Evolutionary conservation across 1,140 invertebrate species (phyloP).

Genomic region (Solenopsis invicta): DNA sequence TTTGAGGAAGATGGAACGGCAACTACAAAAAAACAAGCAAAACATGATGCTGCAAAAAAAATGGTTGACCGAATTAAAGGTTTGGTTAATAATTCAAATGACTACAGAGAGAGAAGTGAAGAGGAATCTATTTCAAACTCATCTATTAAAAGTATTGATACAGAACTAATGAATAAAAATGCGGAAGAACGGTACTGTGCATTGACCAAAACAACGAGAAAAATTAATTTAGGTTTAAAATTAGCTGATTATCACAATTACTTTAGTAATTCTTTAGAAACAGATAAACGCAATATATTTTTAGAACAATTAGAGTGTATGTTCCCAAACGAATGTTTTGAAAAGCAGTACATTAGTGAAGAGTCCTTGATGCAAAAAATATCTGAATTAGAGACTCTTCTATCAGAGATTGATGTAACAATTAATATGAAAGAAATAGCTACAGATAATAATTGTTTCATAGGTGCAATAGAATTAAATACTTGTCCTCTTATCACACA

Average conservation of each 20-base stretch:
- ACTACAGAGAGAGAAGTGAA: background rate
- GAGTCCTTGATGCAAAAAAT: background rate
- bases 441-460: background rate
- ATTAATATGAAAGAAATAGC: background rate
- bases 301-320: slow-evolving; percentile 54
- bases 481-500: slow-evolving; percentile 75
- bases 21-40: slow-evolving; percentile 88
- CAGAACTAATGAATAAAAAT: slow-evolving; percentile 7
- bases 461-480: slow-evolving; percentile 65
- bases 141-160: background rate
- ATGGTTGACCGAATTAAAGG: slow-evolving; percentile 85
- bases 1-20: slow-evolving; percentile 87
- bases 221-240: slow-evolving; percentile 80
- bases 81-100: slow-evolving; percentile 61
- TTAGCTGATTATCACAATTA: slow-evolving; percentile 78
- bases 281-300: slow-evolving; percentile 57
- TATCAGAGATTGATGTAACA: slow-evolving; percentile 46
- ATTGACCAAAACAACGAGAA: slow-evolving; percentile 63
- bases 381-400: slow-evolving; percentile 16
- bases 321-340: background rate
- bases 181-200: slow-evolving; percentile 71
- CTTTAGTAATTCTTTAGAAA: slow-evolving; percentile 66
- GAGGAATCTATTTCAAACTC: background rate
- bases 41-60: slow-evolving; percentile 87
- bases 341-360: background rate